Percentiles rank a stretch among this genome's conserved stretches.
Evolutionary conservation across 2,888 invertebrate genomes (phyloP).

Genomic region (Euspilapteryx auroguttella): DNA sequence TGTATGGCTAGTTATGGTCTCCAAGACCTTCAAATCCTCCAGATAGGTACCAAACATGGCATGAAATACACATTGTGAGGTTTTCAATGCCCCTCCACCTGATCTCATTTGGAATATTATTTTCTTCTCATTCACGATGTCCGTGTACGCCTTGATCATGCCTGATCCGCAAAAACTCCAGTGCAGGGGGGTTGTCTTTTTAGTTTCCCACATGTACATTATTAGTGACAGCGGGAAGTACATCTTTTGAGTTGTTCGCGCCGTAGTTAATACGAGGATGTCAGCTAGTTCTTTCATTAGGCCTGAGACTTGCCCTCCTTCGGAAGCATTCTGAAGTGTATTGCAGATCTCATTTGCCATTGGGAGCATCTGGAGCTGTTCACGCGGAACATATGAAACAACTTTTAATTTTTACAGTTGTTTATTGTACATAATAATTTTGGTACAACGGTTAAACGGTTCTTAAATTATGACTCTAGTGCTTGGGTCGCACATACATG

Average conservation of each 20-base stretch:
- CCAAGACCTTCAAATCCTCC: too few species aligned
- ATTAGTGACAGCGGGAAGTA: neutral
- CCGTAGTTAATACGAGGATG: conserved; percentile 1
- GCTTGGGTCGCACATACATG: too few species aligned
- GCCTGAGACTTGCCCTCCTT: neutral
- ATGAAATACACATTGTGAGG: conserved; percentile 9
- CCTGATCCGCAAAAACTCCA: conserved; percentile 10
- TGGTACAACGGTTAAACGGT: too few species aligned
- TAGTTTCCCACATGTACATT: neutral
- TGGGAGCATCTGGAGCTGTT: neutral
- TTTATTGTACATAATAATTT: too few species aligned
- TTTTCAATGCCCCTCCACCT: conserved; percentile 6
- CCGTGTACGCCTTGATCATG: conserved; percentile 6
- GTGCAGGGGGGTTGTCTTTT: neutral
- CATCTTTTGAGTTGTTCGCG: conserved; percentile 1
- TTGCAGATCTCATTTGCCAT: neutral
- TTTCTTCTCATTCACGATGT: neutral
- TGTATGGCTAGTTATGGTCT: too few species aligned
- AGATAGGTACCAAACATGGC: conserved; percentile 11
- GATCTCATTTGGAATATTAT: conserved; percentile 6
- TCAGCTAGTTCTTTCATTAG: conserved; percentile 1
- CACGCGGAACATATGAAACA: too few species aligned
- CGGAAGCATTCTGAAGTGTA: neutral
- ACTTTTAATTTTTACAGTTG: too few species aligned
- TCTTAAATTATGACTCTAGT: too few species aligned